Evolutionary conservation across 1,140 invertebrate genomes (phyloP).

Genomic region (Ericerus pela): DNA sequence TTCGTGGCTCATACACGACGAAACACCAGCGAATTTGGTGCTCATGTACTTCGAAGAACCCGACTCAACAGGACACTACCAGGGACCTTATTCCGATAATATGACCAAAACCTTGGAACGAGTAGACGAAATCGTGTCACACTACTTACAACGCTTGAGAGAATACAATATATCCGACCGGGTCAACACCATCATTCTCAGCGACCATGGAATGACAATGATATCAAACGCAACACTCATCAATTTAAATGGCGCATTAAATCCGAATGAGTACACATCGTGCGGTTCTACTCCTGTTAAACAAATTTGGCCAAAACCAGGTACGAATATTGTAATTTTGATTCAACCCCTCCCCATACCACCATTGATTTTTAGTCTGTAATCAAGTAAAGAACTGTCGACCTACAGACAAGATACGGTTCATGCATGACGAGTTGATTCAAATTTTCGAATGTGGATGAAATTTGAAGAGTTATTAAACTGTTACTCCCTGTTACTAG

Average conservation of each 20-base stretch:
- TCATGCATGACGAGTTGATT: too few relatives aligned
- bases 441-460: too few relatives aligned
- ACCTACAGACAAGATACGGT: too few relatives aligned
- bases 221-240: slow-evolving; percentile 38
- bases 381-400: too few relatives aligned
- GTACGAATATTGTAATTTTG: too few relatives aligned
- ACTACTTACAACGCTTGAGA: slow-evolving; percentile 36
- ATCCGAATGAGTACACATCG: slow-evolving; percentile 33
- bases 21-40: slow-evolving; percentile 42
- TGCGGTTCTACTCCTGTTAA: slow-evolving; percentile 34
- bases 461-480: too few relatives aligned
- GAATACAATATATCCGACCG: too few relatives aligned
- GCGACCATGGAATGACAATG: slow-evolving; percentile 59
- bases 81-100: slow-evolving; percentile 33
- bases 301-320: slow-evolving; percentile 39
- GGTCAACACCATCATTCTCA: slow-evolving; percentile 51
- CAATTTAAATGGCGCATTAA: slow-evolving; percentile 40
- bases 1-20: slow-evolving; percentile 45
- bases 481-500: too few relatives aligned
- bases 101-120: slow-evolving; percentile 35
- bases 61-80: slow-evolving; percentile 40
- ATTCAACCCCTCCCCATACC: too few relatives aligned
- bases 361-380: too few relatives aligned
- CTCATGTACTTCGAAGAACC: slow-evolving; percentile 59
- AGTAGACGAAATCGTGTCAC: slow-evolving; percentile 40